These are phyloP conservation scores for Mus pahari DNA, from an alignment of 2,113 vertebrate genomes.

Conservation along the genomic window DNA sequence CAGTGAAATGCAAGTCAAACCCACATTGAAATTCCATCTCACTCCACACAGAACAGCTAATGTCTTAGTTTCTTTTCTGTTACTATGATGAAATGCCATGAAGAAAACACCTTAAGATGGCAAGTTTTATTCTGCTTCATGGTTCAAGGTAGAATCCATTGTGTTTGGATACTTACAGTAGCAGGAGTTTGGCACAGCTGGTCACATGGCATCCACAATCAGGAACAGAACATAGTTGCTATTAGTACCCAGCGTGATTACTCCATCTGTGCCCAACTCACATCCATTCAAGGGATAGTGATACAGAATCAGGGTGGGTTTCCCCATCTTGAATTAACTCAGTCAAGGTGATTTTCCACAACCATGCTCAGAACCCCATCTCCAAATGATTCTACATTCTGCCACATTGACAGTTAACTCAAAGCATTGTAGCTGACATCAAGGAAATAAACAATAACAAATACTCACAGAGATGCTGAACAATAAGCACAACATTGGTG, in stretches of 20 bases:
- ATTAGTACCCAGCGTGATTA: too few relatives aligned
- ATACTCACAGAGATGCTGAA: neutral
- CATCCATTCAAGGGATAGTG: neutral
- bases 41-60: neutral
- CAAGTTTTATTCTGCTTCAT: too few relatives aligned
- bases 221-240: neutral
- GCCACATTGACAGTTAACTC: neutral
- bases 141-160: neutral
- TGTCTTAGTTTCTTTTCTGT: too few relatives aligned
- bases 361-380: neutral
- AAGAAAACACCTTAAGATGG: neutral
- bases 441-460: neutral
- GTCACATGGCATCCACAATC: neutral
- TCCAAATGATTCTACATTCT: neutral
- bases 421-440: too few relatives aligned
- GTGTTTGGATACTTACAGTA: neutral
- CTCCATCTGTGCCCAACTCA: neutral
- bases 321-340: too few relatives aligned
- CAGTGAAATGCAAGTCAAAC: neutral
- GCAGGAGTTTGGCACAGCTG: neutral
- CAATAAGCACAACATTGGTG: too few relatives aligned
- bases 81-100: neutral
- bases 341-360: neutral
- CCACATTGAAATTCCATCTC: neutral
- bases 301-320: neutral